Evolutionary conservation across 2,888 invertebrate species (phyloP).

Genomic region (Dorcus parallelipipedus): DNA sequence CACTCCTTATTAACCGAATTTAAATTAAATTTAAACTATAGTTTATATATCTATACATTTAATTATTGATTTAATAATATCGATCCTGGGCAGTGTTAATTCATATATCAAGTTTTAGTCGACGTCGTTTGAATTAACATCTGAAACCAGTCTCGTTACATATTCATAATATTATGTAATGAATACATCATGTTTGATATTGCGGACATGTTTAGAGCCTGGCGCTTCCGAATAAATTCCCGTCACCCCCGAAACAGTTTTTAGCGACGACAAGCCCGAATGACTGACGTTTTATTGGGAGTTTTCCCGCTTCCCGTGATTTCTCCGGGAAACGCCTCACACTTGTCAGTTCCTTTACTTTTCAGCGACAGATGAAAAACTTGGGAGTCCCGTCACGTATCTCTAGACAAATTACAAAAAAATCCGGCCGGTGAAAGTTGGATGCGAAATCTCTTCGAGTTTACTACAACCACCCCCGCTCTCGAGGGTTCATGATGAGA

Average conservation of each 20-base stretch:
- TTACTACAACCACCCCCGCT: not conserved
- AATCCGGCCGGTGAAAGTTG: constrained; percentile 22
- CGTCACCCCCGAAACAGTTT: constrained; percentile 17
- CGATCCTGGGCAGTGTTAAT: too few species aligned
- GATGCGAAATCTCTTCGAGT: constrained; percentile 14
- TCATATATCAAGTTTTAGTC: too few species aligned
- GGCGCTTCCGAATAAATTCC: too few species aligned
- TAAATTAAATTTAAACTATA: too few species aligned
- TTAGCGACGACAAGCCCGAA: constrained; percentile 28
- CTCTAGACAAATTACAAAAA: constrained; percentile 31
- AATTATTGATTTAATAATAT: too few species aligned
- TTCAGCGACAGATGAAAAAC: constrained; percentile 25
- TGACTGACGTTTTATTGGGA: constrained; percentile 44
- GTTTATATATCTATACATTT: too few species aligned
- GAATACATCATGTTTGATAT: not conserved
- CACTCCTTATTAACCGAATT: too few species aligned
- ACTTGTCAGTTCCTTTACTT: constrained; percentile 44
- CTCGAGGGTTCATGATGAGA: too few species aligned
- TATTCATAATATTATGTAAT: too few species aligned
- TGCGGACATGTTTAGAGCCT: not conserved
- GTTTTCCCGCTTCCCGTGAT: constrained; percentile 39
- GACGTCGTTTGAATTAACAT: too few species aligned
- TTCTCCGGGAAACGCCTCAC: constrained; percentile 42
- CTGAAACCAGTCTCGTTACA: too few species aligned
- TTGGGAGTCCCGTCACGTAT: constrained; percentile 38